Conservation (phyloP, 2,888 invertebrate genomes). For the Pyrocoelia pectoralis region DNA sequence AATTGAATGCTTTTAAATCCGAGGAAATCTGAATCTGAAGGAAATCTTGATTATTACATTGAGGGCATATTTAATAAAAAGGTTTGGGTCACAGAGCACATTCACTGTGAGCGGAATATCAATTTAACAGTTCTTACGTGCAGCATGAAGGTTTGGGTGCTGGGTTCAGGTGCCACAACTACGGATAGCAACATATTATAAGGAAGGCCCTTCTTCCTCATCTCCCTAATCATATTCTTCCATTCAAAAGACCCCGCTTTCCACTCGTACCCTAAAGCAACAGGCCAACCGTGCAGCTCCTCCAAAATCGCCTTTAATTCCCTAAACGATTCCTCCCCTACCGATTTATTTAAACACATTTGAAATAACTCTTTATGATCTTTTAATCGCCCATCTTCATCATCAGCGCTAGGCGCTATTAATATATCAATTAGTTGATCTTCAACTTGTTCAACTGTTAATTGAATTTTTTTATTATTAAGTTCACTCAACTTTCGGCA, state of each 20-base stretch:
- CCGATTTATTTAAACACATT: constrained; percentile 41
- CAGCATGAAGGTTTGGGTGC: not conserved
- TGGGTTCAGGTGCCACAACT: not conserved
- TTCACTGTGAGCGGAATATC: not conserved
- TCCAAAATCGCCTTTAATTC: constrained; percentile 42
- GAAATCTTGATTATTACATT: too few species aligned
- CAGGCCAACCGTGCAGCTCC: constrained; percentile 50
- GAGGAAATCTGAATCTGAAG: too few species aligned
- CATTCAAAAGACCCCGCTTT: constrained; percentile 44
- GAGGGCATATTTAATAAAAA: too few species aligned
- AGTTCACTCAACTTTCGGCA: not conserved
- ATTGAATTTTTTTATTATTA: not conserved
- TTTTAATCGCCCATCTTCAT: constrained; percentile 8
- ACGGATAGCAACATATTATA: constrained; percentile 38
- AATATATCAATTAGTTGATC: not conserved
- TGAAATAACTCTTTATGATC: constrained; percentile 36
- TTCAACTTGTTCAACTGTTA: not conserved
- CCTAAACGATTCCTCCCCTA: constrained; percentile 33
- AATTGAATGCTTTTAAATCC: too few species aligned
- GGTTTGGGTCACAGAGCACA: too few species aligned
- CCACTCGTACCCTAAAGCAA: constrained; percentile 43
- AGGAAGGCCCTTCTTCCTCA: constrained; percentile 44
- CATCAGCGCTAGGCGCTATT: not conserved
- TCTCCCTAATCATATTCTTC: constrained; percentile 43
- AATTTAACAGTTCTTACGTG: not conserved